phyloP scores from a whole-genome alignment of 2,113 vertebrate genomes.

The Nannospalax galili region DNA sequence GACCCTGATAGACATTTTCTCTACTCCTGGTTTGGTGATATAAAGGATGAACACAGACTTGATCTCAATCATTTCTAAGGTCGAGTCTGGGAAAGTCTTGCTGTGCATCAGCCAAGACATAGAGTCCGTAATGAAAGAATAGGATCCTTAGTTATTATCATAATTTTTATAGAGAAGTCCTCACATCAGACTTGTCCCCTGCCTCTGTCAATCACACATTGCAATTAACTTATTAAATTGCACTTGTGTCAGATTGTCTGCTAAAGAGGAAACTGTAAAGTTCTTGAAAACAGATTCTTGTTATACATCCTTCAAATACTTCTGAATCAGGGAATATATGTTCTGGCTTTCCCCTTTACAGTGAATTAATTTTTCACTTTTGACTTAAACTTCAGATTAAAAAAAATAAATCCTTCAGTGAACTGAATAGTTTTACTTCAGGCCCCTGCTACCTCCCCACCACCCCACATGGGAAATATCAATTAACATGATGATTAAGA shows the following conservation, averaged over 20 bases:
- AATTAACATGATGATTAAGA: conserved; percentile 65
- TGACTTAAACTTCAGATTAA: conserved; percentile 69
- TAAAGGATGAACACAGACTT: conserved; percentile 28
- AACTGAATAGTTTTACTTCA: conserved; percentile 42
- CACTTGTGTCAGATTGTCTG: conserved; percentile 77
- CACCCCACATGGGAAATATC: conserved; percentile 24
- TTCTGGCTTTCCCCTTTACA: conserved; percentile 55
- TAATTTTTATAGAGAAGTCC: conserved; percentile 72
- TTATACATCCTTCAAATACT: conserved; percentile 64
- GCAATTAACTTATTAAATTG: conserved; percentile 82
- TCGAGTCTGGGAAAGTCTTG: conserved; percentile 69
- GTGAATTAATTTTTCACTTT: conserved; percentile 71
- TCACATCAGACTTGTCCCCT: conserved; percentile 76
- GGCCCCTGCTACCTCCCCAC: neutral
- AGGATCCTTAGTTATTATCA: conserved; percentile 72
- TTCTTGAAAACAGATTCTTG: conserved; percentile 77
- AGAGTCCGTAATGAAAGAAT: conserved; percentile 79
- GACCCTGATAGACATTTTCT: neutral
- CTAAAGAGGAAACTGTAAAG: conserved; percentile 69
- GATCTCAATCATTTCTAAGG: conserved; percentile 70
- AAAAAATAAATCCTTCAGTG: conserved; percentile 36
- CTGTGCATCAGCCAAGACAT: conserved; percentile 64
- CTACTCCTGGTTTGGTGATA: conserved; percentile 37
- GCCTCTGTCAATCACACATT: conserved; percentile 76
- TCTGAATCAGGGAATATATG: conserved; percentile 63